These are phyloP conservation scores for Muscicapa striata DNA, from an alignment of 2,797 vertebrate genomes.

Conservation along the genomic window DNA sequence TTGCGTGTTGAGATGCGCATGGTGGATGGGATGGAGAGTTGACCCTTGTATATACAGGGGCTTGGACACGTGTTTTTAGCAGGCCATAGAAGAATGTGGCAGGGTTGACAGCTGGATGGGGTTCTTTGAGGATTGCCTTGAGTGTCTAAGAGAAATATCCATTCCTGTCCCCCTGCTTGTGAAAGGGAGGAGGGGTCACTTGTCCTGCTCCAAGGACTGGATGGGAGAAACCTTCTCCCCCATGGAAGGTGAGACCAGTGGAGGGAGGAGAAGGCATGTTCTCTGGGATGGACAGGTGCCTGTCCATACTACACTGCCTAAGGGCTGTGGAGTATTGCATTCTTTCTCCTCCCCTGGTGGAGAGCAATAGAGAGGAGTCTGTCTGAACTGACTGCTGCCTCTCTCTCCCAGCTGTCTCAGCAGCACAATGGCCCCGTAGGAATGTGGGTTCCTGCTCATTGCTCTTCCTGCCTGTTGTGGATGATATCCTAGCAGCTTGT, in stretches of 20 bases:
- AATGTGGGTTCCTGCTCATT: slow-evolving; percentile 64
- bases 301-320: not conserved
- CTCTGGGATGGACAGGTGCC: slow-evolving; percentile 25
- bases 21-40: slow-evolving; percentile 39
- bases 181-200: slow-evolving; percentile 32
- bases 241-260: slow-evolving; percentile 39
- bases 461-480: slow-evolving; percentile 62
- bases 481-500: slow-evolving; percentile 61
- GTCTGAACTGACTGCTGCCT: slow-evolving; percentile 43
- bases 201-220: slow-evolving; percentile 46
- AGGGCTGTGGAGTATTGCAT: slow-evolving; percentile 31
- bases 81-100: slow-evolving; percentile 31
- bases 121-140: slow-evolving; percentile 56
- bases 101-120: slow-evolving; percentile 39
- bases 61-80: slow-evolving; percentile 49
- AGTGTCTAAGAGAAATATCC: slow-evolving; percentile 61
- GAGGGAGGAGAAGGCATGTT: slow-evolving; percentile 31
- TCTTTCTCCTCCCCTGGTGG: slow-evolving; percentile 40
- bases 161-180: slow-evolving; percentile 35
- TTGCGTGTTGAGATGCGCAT: not conserved
- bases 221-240: slow-evolving; percentile 28
- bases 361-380: slow-evolving; percentile 55
- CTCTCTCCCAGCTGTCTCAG: slow-evolving; percentile 53
- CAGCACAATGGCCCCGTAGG: slow-evolving; percentile 11
- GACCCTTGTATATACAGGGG: slow-evolving; percentile 16